A percentile compares a stretch with the other conserved stretches of the same genome.
These are phyloP conservation scores for Palythoa grandiflora DNA, from an alignment of 92 coral and sea anemone genomes.

Conservation along the genomic window DNA sequence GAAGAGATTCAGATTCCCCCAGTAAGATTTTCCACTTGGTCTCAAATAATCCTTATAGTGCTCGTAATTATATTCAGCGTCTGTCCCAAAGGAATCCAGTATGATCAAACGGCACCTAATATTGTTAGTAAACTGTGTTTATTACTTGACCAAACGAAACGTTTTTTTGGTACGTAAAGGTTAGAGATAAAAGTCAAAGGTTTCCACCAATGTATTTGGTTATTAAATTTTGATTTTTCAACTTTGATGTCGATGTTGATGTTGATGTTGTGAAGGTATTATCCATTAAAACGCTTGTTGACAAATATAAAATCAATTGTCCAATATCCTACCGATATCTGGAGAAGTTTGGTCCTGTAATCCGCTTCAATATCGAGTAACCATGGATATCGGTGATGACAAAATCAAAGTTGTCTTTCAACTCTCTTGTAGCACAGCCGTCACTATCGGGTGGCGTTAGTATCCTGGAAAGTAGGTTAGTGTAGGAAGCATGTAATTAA, in stretches of 20 bases:
- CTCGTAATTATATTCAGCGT: constrained; percentile 90
- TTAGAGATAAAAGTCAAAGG: too few relatives aligned
- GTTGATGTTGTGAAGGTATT: too few relatives aligned
- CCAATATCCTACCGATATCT: constrained; percentile 26
- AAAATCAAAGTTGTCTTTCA: constrained; percentile 39
- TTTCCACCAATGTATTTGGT: too few relatives aligned
- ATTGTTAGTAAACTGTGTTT: not conserved
- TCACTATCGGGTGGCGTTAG: constrained; percentile 35
- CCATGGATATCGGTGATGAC: constrained; percentile 37
- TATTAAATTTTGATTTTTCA: too few relatives aligned
- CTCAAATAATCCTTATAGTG: constrained; percentile 66
- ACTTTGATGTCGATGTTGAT: too few relatives aligned
- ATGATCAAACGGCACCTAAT: constrained; percentile 83
- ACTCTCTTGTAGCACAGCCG: constrained; percentile 33
- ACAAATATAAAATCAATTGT: not conserved
- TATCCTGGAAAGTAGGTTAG: not conserved
- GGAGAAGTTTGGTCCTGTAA: constrained; percentile 36
- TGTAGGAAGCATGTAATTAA: constrained; percentile 10
- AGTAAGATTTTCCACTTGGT: constrained; percentile 74
- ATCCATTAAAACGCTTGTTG: not conserved
- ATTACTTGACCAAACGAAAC: too few relatives aligned
- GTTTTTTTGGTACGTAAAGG: too few relatives aligned
- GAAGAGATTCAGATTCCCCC: constrained; percentile 82
- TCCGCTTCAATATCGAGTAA: constrained; percentile 30
- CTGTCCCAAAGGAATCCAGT: constrained; percentile 96